phyloP scores from a whole-genome alignment of 2,888 invertebrate species.

The Caenorhabditis drosophilae region DNA sequence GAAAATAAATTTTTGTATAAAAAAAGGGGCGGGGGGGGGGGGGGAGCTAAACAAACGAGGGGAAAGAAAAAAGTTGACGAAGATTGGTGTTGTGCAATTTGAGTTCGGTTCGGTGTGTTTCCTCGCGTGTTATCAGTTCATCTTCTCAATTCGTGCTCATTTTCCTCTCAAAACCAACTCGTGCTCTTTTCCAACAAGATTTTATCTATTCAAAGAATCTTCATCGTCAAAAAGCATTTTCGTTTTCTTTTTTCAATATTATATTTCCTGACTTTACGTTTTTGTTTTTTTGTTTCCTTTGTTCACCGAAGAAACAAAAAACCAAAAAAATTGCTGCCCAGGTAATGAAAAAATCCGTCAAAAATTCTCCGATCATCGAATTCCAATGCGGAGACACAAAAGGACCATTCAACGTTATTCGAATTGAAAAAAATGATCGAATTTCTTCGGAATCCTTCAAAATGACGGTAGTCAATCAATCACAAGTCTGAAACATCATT shows the following conservation, averaged over 20 bases:
- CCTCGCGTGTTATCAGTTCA: background rate
- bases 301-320: no score
- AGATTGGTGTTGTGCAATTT: no score
- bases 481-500: background rate
- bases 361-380: no score
- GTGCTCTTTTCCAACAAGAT: background rate
- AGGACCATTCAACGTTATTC: slow-evolving; percentile 16
- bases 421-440: no score
- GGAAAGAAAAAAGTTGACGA: no score
- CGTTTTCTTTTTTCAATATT: background rate
- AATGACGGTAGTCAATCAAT: background rate
- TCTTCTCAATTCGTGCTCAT: background rate
- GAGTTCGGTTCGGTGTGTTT: no score
- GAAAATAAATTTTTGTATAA: no score
- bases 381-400: slow-evolving; percentile 30
- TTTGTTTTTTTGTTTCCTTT: no score
- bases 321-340: background rate
- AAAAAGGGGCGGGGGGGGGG: no score
- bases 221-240: background rate
- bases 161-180: background rate
- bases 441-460: no score
- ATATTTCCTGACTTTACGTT: no score
- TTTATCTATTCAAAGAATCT: background rate
- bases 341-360: background rate
- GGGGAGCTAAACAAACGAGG: no score